Base-by-base conservation (phyloP, 1,140 invertebrate species). In the Sarcophaga peregrina region DNA sequence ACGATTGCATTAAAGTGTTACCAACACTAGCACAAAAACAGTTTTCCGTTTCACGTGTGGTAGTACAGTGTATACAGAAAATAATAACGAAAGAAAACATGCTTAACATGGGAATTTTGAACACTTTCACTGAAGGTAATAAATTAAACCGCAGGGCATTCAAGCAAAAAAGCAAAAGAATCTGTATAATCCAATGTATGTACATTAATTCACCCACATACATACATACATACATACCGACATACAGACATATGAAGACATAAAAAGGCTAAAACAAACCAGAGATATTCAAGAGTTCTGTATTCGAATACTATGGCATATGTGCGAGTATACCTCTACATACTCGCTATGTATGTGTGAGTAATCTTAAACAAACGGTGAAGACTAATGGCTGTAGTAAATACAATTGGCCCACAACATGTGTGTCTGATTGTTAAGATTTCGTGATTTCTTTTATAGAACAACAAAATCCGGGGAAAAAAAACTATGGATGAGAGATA, bases 131-230 rank as follows among this genome's bases (percentile, higher is more conserved):
- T 20, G 17, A 68, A 68, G 62, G 62, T 68, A 68, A 68, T 68
- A 68, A 62, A 68, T 68, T 68, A 68, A 68, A 68, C 62, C 62
- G 62, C 62, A 68, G 62, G 62, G 62, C 62, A 68, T 68, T 68
- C n/a, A 68, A 68, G 62, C n/a, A 68, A 68, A 37, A 37, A 20
- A 68, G 62, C 62, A 68, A 68, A n/a, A 68, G 62, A 68, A 68
- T 68, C 62, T 68, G 17, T 25, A 58, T 58, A 58, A 58, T 58
- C 54, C 54, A 58, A 73, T 73, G 25, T 73, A 73, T 17, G 25
- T 75, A 45, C 8, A 75, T 37, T 46, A 15, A 75, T 17, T 10
- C 25, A 73, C 25, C 17, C 25, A 73, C 3, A 37, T 73, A 37
- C 25, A 73, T 20, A 73, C 4, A 25, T 73, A 25, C 5, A 20